phyloP scores from a whole-genome alignment of 2,113 vertebrate species.

The Macheiramphus alcinus region DNA sequence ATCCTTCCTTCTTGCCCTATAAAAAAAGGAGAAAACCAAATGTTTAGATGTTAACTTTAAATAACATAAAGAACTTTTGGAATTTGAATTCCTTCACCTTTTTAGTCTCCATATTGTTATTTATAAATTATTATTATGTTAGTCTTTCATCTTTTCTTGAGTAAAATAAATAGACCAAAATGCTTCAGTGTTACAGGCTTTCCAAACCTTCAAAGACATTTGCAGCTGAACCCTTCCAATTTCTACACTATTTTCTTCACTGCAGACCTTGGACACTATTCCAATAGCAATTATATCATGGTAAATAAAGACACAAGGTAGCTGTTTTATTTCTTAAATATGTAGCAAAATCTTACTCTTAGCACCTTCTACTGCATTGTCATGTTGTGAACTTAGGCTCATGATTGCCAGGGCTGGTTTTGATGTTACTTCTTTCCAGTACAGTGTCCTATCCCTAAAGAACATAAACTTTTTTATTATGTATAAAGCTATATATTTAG shows the following conservation, averaged over 20 bases:
- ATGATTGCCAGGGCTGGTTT: neutral
- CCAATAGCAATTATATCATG: neutral
- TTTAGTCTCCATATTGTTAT: neutral
- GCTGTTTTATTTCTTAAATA: neutral
- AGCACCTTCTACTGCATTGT: neutral
- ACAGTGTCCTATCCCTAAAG: neutral
- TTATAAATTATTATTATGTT: neutral
- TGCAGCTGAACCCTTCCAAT: neutral
- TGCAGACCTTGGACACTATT: neutral
- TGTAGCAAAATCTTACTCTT: neutral
- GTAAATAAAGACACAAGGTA: neutral
- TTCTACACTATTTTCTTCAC: neutral
- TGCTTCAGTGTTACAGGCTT: neutral
- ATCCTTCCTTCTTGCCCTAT: neutral
- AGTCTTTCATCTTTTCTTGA: accelerated
- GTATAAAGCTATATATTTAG: neutral
- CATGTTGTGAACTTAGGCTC: neutral
- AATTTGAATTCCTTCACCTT: neutral
- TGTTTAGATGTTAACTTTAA: neutral
- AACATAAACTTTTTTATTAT: neutral
- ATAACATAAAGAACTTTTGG: neutral
- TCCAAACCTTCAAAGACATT: neutral
- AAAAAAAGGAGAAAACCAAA: neutral
- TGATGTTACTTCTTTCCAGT: neutral
- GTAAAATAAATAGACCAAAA: neutral